Evolutionary conservation across 64 coral and sea anemone genomes (phyloP), one percentile per base, ranked within the genome.

Genomic region (Acropora yongei): DNA sequence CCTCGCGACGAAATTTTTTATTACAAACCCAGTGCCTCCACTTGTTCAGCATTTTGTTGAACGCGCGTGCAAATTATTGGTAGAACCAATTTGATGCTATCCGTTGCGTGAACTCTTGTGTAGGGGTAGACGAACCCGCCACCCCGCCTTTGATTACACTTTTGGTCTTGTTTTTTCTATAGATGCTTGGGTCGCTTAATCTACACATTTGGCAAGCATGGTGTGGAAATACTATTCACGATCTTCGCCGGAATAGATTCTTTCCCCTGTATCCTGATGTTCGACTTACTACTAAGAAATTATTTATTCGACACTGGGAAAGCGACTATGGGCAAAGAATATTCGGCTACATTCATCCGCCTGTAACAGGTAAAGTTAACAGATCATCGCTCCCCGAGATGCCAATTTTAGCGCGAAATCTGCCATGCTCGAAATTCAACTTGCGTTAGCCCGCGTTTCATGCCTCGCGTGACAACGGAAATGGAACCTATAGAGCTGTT

Each of bases 121-220:
- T 30, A 30, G 30, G 30, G 30, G 30, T 55, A 55, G 17, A 68
- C 63, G 17, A 68, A 68, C 63, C 3, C 17, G 17, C 63, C 12
- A 17, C 63, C 0, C 17, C 6, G 51, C 51, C 5, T 55, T 5
- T 55, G 5, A 7, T 10, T 55, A 7, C 11, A 13, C 60, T 16
- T 0, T 63, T 63, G 0, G 51, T 63, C 13, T 86, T 76, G 20
- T 18, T 88, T 43, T 68, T 17, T 76, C 68, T 83, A 2, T 61
- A 98, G 97, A 93, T 98, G 91, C 74, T 76, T 79, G 97, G 97
- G 8, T 61, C 76, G 17, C 88, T 98, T 17, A 98, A 98, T 88
- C 91, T 96, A 12, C 97, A 98, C 68, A 79, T 98, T 55, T 98
- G 97, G 97, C 91, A 96, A 69, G 97, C 94, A 44, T 98, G 97